Conservation (phyloP, 2,888 invertebrate species). For the Arctia plantaginis region DNA sequence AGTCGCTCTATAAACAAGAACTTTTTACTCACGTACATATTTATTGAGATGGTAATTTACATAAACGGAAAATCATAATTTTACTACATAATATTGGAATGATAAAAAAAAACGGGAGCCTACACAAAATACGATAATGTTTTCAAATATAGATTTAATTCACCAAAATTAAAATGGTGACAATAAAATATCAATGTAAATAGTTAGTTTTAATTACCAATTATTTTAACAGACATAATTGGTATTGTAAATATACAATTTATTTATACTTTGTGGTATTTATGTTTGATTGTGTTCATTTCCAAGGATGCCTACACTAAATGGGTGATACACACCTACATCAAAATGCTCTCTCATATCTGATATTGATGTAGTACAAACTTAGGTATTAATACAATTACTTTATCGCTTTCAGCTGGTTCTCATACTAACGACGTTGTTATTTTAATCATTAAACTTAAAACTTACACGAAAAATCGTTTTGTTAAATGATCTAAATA, state of each 20-base stretch:
- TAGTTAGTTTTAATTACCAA: constrained; percentile 76
- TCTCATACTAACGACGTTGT: constrained; percentile 11
- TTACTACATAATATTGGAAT: constrained; percentile 15
- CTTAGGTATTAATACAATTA: constrained; percentile 52
- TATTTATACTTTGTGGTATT: constrained; percentile 61
- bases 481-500: constrained; percentile 24
- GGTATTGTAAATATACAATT: constrained; percentile 72
- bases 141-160: constrained; percentile 57
- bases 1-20: not conserved
- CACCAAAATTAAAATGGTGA: constrained; percentile 82
- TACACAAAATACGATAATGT: not conserved
- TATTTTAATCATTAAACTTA: constrained; percentile 5
- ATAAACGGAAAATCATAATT: not conserved
- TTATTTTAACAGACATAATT: constrained; percentile 51
- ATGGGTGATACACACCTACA: constrained; percentile 45
- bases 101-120: constrained; percentile 19
- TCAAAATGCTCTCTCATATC: constrained; percentile 69
- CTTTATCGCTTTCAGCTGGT: constrained; percentile 51
- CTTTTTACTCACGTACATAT: not conserved
- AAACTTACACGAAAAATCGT: constrained; percentile 27
- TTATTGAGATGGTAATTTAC: not conserved
- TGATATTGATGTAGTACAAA: constrained; percentile 66
- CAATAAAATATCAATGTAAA: constrained; percentile 85
- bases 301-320: constrained; percentile 42
- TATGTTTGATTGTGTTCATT: constrained; percentile 51